A percentile compares a stretch with the other conserved stretches of the same genome.
These are phyloP conservation scores for zebrafish (Danio rerio) DNA, from an alignment of 2,113 vertebrate genomes.

Conservation along the genomic window GRCz12tu NC_133185.1:26535001-26535500, in stretches of 20 bases:
- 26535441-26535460: background rate
- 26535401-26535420: conserved; percentile 13
- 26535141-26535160: conserved; percentile 74
- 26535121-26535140: conserved; percentile 66
- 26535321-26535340: conserved; percentile 61
- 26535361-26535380: conserved; percentile 42
- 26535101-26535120: conserved; percentile 57
- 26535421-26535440: background rate
- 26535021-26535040: conserved; percentile 28
- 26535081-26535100: conserved; percentile 52
- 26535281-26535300: conserved; percentile 68
- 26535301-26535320: conserved; percentile 66
- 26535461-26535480: conserved; percentile 26
- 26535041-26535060: conserved; percentile 43
- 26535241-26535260: conserved; percentile 72
- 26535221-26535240: conserved; percentile 67
- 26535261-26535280: conserved; percentile 69
- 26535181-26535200: conserved; percentile 68
- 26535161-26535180: conserved; percentile 65
- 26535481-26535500: background rate
- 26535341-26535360: conserved; percentile 47
- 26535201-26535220: conserved; percentile 64
- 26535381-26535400: conserved; percentile 29
- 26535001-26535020: conserved; percentile 34
- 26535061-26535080: conserved; percentile 59